These are phyloP conservation scores for Harpagifer antarcticus DNA, from an alignment of 2,797 vertebrate genomes.

Conservation along the genomic window DNA sequence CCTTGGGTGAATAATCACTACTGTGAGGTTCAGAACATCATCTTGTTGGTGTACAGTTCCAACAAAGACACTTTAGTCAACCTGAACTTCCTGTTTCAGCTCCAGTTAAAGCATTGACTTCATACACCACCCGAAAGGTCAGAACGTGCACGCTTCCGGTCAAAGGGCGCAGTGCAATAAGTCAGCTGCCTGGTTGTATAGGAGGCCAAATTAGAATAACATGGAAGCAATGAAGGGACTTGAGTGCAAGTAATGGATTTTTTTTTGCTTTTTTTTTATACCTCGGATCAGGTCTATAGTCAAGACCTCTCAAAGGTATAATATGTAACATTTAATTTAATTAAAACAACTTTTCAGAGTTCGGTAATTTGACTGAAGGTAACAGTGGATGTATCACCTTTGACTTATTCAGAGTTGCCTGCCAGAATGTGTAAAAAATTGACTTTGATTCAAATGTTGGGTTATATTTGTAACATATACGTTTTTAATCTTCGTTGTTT, in stretches of 20 bases:
- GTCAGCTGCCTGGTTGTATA: conserved; percentile 36
- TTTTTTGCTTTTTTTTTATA: too few species aligned
- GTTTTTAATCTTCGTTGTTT: too few species aligned
- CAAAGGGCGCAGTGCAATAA: conserved; percentile 36
- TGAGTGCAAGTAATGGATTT: not conserved
- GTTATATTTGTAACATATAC: too few species aligned
- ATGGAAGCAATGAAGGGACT: conserved; percentile 21
- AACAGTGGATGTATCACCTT: too few species aligned
- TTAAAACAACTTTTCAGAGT: too few species aligned
- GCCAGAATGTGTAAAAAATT: too few species aligned
- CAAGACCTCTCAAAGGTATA: too few species aligned
- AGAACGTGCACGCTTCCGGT: conserved; percentile 11
- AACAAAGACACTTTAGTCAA: not conserved
- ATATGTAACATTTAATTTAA: too few species aligned
- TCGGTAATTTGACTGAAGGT: too few species aligned
- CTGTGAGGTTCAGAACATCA: not conserved
- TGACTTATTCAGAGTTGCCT: too few species aligned
- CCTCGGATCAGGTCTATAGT: too few species aligned
- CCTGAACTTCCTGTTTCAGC: not conserved
- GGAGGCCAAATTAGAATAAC: conserved; percentile 53
- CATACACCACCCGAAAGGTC: not conserved
- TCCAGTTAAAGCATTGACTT: not conserved
- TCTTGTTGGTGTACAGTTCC: not conserved
- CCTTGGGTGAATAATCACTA: not conserved
- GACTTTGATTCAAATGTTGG: too few species aligned